phyloP scores from a whole-genome alignment of 2,113 vertebrate genomes.

The Tetrax tetrax region DNA sequence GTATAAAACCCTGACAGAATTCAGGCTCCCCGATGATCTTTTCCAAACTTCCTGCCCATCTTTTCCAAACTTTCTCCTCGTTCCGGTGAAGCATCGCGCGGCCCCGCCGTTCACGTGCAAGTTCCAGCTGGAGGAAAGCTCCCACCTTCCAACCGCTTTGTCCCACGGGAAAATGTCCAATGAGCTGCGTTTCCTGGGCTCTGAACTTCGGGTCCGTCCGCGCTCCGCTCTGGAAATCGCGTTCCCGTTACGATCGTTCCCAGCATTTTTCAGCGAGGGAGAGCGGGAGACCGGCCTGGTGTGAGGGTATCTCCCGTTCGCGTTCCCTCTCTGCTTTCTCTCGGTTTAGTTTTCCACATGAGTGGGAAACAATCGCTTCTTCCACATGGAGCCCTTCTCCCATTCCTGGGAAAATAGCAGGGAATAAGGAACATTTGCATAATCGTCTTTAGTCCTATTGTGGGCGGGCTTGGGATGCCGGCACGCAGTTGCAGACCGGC shows the following conservation, averaged over 20 bases:
- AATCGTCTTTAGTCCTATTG: slow-evolving; percentile 87
- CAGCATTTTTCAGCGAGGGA: not conserved
- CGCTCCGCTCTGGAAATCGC: not conserved
- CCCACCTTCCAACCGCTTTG: not conserved
- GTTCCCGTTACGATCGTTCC: not conserved
- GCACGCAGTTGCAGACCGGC: slow-evolving; percentile 71
- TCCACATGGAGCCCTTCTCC: slow-evolving; percentile 74
- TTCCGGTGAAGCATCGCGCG: accelerated
- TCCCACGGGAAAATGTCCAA: not conserved
- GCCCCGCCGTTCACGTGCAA: accelerated
- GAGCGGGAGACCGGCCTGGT: not conserved
- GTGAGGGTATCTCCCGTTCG: not conserved
- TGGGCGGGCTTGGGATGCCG: slow-evolving; percentile 77
- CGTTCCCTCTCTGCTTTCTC: slow-evolving; percentile 46
- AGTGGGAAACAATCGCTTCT: slow-evolving; percentile 76
- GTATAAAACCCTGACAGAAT: accelerated
- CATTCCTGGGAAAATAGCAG: slow-evolving; percentile 85
- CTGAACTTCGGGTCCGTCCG: not conserved
- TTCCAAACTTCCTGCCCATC: not conserved
- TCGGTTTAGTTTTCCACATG: slow-evolving; percentile 79
- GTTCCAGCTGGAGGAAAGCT: not conserved
- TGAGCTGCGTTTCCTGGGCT: not conserved
- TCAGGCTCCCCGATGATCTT: not conserved
- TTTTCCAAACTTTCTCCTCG: not conserved
- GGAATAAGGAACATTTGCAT: slow-evolving; percentile 82